Evolutionary conservation across 2,888 invertebrate species (phyloP).

Genomic region (Ramazzottius varieornatus): DNA sequence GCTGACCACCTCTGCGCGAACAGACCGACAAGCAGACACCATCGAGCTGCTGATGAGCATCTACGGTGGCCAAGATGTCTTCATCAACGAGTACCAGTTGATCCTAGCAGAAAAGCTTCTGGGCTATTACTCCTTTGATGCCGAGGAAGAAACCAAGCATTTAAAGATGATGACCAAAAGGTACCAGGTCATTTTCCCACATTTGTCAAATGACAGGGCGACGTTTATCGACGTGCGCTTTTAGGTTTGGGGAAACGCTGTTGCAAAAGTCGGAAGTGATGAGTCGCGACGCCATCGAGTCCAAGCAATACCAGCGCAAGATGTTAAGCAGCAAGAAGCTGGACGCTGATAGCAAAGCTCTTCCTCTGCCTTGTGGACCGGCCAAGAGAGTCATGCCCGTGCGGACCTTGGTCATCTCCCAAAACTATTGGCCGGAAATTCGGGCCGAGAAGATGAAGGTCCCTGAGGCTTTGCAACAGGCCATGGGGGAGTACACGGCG

Average conservation of each 20-base stretch:
- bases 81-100: conserved; percentile 3
- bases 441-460: neutral
- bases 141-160: neutral
- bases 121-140: neutral
- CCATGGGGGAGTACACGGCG: neutral
- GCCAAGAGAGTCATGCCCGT: neutral
- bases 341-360: neutral
- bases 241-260: neutral
- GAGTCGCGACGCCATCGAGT: neutral
- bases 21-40: neutral
- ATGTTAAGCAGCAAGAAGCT: neutral
- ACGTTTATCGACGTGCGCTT: no score
- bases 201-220: neutral
- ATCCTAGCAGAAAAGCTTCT: neutral
- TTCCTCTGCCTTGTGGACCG: neutral
- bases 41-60: conserved; percentile 2
- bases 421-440: neutral
- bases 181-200: neutral
- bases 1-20: neutral
- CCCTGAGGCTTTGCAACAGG: neutral
- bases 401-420: neutral
- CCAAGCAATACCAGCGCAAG: neutral
- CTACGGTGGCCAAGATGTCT: neutral
- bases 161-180: neutral
- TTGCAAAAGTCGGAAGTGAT: neutral